Percentiles rank a stretch among this genome's conserved stretches.
These are phyloP conservation scores for Apolygus lucorum DNA, from an alignment of 1,140 invertebrate species.

Conservation along the genomic window DNA sequence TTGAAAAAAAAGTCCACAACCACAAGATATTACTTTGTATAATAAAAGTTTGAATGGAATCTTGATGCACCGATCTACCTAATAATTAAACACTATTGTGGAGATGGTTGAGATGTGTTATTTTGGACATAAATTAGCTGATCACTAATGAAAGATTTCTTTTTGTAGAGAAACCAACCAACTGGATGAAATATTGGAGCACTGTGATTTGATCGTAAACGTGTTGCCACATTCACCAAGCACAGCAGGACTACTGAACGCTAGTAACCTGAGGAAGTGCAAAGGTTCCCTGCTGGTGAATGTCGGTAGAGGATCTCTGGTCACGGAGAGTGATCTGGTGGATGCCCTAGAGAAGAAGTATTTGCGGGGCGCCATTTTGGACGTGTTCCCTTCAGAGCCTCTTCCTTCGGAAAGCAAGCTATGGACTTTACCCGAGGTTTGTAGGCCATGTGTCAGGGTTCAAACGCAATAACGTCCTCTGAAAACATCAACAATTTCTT, in stretches of 20 bases:
- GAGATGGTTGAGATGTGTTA: too few relatives aligned
- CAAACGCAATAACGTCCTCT: too few relatives aligned
- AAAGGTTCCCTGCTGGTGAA: conserved; percentile 47
- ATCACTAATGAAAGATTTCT: too few relatives aligned
- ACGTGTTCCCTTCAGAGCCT: conserved; percentile 51
- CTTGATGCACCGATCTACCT: too few relatives aligned
- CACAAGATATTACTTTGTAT: too few relatives aligned
- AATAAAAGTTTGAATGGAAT: too few relatives aligned
- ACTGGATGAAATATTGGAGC: conserved; percentile 41
- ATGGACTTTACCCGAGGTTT: conserved; percentile 45
- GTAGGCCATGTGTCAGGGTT: too few relatives aligned
- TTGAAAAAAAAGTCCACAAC: too few relatives aligned
- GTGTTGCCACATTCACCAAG: conserved; percentile 46
- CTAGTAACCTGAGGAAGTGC: conserved; percentile 26
- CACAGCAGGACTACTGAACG: conserved; percentile 45
- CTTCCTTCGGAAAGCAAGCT: conserved; percentile 43
- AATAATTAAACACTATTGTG: too few relatives aligned
- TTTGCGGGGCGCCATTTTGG: conserved; percentile 49
- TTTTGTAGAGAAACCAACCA: conserved; percentile 36
- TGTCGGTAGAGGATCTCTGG: conserved; percentile 48
- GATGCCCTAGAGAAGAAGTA: conserved; percentile 46
- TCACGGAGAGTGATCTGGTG: conserved; percentile 45
- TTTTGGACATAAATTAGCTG: too few relatives aligned
- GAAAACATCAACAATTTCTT: too few relatives aligned
- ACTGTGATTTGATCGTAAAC: conserved; percentile 50